Evolutionary conservation across 2,113 vertebrate genomes (phyloP).

Genomic region (Balaenoptera acutorostrata): DNA sequence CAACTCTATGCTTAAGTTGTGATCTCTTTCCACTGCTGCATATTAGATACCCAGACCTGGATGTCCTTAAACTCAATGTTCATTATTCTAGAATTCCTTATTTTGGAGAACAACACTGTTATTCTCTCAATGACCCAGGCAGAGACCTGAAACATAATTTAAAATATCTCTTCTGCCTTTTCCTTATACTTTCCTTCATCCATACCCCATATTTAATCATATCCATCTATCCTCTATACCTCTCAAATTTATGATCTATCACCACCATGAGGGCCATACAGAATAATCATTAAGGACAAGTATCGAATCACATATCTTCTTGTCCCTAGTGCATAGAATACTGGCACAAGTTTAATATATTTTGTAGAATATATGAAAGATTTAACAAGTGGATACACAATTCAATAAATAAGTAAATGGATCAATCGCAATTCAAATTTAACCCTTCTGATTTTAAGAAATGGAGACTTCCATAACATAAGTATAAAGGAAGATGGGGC

Average conservation of each 20-base stretch:
- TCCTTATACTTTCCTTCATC: neutral
- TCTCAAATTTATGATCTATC: neutral
- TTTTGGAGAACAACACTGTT: neutral
- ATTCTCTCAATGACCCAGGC: neutral
- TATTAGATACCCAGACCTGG: neutral
- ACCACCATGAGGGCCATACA: neutral
- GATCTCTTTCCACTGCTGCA: neutral
- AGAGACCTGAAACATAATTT: neutral
- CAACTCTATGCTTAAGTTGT: neutral
- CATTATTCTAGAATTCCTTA: neutral
- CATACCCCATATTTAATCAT: neutral
- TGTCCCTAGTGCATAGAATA: neutral
- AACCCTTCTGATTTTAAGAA: slow-evolving; percentile 1
- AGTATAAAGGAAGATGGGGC: neutral
- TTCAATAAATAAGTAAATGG: neutral
- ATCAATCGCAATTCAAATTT: neutral
- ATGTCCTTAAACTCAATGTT: neutral
- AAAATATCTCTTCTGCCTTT: neutral
- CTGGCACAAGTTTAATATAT: neutral
- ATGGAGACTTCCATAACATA: neutral
- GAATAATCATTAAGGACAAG: neutral
- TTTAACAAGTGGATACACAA: neutral
- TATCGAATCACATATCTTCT: neutral
- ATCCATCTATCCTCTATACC: neutral
- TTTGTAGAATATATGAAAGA: neutral